phyloP scores from a whole-genome alignment of 1,140 invertebrate genomes.

The Drosophila sturtevanti region DNA sequence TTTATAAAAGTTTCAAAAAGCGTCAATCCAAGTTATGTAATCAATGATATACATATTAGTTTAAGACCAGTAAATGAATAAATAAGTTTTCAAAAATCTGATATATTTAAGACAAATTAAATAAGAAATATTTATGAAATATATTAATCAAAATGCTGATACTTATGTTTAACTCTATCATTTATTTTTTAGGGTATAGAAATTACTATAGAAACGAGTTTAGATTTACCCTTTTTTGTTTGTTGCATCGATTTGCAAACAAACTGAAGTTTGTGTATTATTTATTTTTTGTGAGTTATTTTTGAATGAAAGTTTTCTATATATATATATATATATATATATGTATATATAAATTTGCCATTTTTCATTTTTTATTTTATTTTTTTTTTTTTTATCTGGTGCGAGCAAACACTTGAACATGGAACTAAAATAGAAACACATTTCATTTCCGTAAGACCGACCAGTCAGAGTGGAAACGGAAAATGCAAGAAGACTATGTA shows the following conservation, averaged over 20 bases:
- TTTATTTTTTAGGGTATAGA: not conserved
- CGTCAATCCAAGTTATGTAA: too few relatives aligned
- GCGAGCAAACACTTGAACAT: constrained; percentile 63
- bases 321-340: not conserved
- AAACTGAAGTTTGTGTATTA: constrained; percentile 54
- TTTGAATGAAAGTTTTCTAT: not conserved
- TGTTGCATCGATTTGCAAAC: constrained; percentile 74
- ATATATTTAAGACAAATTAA: too few relatives aligned
- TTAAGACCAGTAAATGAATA: too few relatives aligned
- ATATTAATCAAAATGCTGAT: not conserved
- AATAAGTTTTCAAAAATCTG: too few relatives aligned
- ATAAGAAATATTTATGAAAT: too few relatives aligned
- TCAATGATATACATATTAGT: too few relatives aligned
- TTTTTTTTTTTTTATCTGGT: constrained; percentile 32
- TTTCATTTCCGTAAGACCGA: constrained; percentile 78
- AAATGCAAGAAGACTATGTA: constrained; percentile 42
- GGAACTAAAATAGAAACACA: constrained; percentile 78
- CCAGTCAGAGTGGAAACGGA: constrained; percentile 53
- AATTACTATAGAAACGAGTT: not conserved
- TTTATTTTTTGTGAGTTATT: constrained; percentile 33
- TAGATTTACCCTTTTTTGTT: not conserved
- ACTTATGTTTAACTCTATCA: too few relatives aligned
- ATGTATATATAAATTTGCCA: not conserved
- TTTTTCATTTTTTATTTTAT: constrained; percentile 16
- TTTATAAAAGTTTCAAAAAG: too few relatives aligned